Percentiles rank a stretch among this genome's conserved stretches.
Conservation (phyloP, 2,888 invertebrate species). For the Apocheima hispidaria region DNA sequence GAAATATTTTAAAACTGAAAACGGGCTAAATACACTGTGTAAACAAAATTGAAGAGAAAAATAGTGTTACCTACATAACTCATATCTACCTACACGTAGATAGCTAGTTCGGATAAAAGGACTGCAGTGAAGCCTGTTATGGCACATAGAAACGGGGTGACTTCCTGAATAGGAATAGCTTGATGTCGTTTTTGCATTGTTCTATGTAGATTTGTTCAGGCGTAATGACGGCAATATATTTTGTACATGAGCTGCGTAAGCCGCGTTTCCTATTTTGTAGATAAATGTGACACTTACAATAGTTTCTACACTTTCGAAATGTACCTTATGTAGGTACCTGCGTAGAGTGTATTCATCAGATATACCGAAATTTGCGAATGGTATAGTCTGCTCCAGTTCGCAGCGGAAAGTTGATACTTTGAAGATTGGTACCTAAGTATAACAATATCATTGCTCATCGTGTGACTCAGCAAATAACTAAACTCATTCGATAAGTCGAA, state of each 20-base stretch:
- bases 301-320: conserved; percentile 11
- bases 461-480: neutral
- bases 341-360: neutral
- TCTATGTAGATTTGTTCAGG: conserved; percentile 13
- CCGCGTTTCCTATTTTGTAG: conserved; percentile 10
- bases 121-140: conserved; percentile 17
- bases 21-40: no score
- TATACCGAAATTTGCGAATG: neutral
- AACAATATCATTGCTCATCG: no score
- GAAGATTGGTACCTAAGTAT: no score
- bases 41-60: no score
- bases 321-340: no score
- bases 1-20: no score
- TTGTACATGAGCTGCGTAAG: neutral
- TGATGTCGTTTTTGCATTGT: conserved; percentile 19
- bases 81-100: neutral
- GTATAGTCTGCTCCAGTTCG: neutral
- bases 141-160: conserved; percentile 42
- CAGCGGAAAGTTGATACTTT: neutral
- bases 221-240: conserved; percentile 15
- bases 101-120: conserved; percentile 13
- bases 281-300: conserved; percentile 9
- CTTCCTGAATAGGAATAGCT: conserved; percentile 42
- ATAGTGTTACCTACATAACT: neutral
- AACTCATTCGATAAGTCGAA: conserved; percentile 7